Conservation (phyloP, 2,888 invertebrate genomes). For the Neria commutata region DNA sequence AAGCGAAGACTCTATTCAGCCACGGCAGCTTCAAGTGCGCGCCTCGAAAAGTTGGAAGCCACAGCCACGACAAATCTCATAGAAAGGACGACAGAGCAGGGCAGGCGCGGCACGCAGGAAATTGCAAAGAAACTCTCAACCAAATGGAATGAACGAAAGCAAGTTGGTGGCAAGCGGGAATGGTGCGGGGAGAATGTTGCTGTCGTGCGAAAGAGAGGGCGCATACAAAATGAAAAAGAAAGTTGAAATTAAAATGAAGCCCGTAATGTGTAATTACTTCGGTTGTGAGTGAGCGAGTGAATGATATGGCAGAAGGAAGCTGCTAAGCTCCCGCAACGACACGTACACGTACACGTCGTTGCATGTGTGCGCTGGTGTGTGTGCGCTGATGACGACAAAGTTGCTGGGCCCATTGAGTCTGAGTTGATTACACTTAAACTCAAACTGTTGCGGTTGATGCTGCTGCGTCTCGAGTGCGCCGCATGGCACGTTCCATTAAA, state of each 20-base stretch:
- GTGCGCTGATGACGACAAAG: constrained; percentile 32
- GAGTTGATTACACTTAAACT: constrained; percentile 47
- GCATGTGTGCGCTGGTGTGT: background rate
- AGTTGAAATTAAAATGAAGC: constrained; percentile 19
- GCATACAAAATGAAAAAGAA: constrained; percentile 5
- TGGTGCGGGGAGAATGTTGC: background rate
- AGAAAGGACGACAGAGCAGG: no score
- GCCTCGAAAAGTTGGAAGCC: constrained; percentile 31
- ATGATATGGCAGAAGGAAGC: background rate
- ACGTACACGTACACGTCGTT: constrained; percentile 4
- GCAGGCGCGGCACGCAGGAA: constrained; percentile 37
- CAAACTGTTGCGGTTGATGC: constrained; percentile 31
- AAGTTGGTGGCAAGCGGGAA: background rate
- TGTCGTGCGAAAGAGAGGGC: background rate
- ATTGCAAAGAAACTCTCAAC: constrained; percentile 31
- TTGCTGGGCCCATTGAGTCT: constrained; percentile 38
- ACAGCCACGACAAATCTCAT: no score
- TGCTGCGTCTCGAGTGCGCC: constrained; percentile 29
- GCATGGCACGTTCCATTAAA: no score
- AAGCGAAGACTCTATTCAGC: constrained; percentile 7
- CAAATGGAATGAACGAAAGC: constrained; percentile 14
- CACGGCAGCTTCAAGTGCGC: constrained; percentile 26
- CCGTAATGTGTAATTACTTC: constrained; percentile 27
- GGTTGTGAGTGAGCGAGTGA: constrained; percentile 7
- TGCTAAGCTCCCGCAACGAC: background rate